Conservation (phyloP, 2,888 invertebrate genomes). For the Omphaloscelis lunosa region DNA sequence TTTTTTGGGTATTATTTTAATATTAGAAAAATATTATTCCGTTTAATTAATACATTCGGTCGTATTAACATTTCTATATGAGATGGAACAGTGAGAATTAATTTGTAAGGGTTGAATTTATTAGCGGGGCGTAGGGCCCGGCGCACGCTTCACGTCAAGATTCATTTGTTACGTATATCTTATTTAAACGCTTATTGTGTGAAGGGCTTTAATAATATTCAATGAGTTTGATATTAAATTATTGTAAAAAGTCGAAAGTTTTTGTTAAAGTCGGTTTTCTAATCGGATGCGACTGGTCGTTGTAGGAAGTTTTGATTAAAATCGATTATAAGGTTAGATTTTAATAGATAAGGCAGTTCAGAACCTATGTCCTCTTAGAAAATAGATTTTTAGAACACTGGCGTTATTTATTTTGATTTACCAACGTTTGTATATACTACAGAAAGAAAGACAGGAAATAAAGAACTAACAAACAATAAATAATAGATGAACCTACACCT, state of each 20-base stretch:
- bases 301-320: not conserved
- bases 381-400: not conserved
- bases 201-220: conserved; percentile 22
- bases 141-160: conserved; percentile 71
- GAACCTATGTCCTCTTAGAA: not conserved
- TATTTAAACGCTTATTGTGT: conserved; percentile 61
- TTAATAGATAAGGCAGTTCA: not conserved
- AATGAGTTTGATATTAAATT: not conserved
- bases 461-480: too few species aligned
- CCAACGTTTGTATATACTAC: too few species aligned
- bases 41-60: not conserved
- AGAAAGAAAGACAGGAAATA: too few species aligned
- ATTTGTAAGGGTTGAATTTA: conserved; percentile 81
- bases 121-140: conserved; percentile 67
- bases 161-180: conserved; percentile 69
- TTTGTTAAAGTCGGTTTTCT: not conserved
- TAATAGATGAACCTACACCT: too few species aligned
- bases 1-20: not conserved
- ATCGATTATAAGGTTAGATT: not conserved
- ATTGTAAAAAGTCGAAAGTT: too few species aligned
- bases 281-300: too few species aligned
- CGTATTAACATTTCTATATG: conserved; percentile 71
- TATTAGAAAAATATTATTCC: not conserved
- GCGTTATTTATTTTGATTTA: too few species aligned
- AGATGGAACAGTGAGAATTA: conserved; percentile 69